Conservation (phyloP, 2,888 invertebrate genomes). For the Patella caerulea region DNA sequence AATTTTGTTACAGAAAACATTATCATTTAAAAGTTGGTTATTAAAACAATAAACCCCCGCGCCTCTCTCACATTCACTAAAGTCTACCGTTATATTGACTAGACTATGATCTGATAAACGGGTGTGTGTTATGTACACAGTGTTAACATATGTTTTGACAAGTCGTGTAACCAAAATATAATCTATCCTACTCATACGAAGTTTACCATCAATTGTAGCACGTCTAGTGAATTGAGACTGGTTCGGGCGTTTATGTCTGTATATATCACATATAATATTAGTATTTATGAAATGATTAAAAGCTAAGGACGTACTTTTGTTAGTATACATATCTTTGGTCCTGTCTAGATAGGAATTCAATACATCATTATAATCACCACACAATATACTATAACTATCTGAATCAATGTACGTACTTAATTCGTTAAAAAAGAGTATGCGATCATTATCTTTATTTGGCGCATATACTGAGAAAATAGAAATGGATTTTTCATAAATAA, state of each 20-base stretch:
- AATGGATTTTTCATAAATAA: slow-evolving; percentile 3
- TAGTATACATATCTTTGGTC: neutral
- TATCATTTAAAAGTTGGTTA: neutral
- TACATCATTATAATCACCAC: neutral
- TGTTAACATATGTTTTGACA: neutral
- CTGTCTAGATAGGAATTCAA: neutral
- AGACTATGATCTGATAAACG: neutral
- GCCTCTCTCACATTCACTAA: neutral
- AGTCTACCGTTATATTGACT: neutral
- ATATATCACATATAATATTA: neutral
- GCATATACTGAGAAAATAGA: slow-evolving; percentile 24
- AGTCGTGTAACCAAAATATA: neutral
- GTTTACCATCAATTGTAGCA: no score
- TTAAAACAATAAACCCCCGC: neutral
- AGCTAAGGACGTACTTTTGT: neutral
- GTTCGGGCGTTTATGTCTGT: neutral
- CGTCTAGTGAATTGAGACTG: neutral
- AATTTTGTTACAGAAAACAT: neutral
- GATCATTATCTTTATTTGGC: slow-evolving; percentile 17
- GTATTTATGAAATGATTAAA: neutral
- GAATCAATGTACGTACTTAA: neutral
- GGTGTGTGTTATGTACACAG: neutral
- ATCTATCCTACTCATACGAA: no score
- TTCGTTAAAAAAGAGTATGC: slow-evolving; percentile 6
- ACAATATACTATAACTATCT: neutral